Conservation (phyloP, 2,888 invertebrate genomes). For the Neoascia interrupta region DNA sequence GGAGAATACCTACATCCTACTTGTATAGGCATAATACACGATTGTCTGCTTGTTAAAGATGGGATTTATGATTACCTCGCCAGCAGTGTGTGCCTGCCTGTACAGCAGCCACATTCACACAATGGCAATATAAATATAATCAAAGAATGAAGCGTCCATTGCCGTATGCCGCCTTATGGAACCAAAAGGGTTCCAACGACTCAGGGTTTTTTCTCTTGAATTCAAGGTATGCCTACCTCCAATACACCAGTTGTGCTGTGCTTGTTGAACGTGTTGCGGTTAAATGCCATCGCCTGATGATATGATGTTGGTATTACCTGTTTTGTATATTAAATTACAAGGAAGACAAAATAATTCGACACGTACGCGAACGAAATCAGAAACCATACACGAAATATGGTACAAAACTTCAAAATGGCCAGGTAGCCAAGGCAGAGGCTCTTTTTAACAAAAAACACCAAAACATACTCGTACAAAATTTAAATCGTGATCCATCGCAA, state of each 20-base stretch:
- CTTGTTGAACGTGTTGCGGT: slow-evolving; percentile 27
- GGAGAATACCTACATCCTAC: slow-evolving; percentile 8
- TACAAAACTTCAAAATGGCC: slow-evolving; percentile 32
- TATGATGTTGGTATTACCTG: slow-evolving; percentile 63
- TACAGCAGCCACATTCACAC: slow-evolving; percentile 40
- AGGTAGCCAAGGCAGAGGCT: slow-evolving; percentile 38
- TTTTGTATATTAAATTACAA: slow-evolving; percentile 61
- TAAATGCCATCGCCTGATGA: slow-evolving; percentile 46
- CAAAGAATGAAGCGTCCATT: slow-evolving; percentile 27
- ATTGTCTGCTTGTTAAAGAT: slow-evolving; percentile 39
- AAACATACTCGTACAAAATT: background rate
- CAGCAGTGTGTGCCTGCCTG: slow-evolving; percentile 11
- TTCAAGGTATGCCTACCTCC: too few relatives aligned
- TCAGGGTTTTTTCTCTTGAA: slow-evolving; percentile 45
- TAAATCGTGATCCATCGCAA: slow-evolving; percentile 46
- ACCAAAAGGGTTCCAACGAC: slow-evolving; percentile 30
- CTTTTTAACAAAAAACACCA: background rate
- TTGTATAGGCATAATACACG: background rate
- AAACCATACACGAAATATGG: slow-evolving; percentile 28
- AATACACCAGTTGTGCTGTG: slow-evolving; percentile 21
- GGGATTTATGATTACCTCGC: slow-evolving; percentile 62
- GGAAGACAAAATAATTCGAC: slow-evolving; percentile 47
- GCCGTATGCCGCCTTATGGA: slow-evolving; percentile 2
- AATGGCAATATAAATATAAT: slow-evolving; percentile 57
- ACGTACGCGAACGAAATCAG: slow-evolving; percentile 62